phyloP scores from a whole-genome alignment of 1,140 invertebrate genomes.

The Pinna nobilis region DNA sequence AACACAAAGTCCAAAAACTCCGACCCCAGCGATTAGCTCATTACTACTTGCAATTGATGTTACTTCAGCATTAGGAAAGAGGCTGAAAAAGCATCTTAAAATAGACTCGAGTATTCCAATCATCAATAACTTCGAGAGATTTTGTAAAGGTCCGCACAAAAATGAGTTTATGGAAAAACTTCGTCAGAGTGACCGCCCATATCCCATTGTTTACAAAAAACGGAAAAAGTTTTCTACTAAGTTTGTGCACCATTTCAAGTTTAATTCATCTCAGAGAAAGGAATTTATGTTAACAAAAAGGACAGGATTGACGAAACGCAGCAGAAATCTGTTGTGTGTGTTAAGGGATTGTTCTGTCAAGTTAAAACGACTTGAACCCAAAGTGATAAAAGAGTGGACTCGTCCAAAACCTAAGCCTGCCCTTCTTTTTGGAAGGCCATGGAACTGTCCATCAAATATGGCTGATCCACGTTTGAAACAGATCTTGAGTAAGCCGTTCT shows the following conservation, averaged over 20 bases:
- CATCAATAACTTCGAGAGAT: slow-evolving; percentile 49
- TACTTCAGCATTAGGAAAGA: slow-evolving; percentile 55
- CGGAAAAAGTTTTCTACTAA: slow-evolving; percentile 40
- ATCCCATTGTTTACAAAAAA: slow-evolving; percentile 57
- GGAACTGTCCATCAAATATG: background rate
- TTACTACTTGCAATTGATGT: slow-evolving; percentile 56
- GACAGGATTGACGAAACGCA: slow-evolving; percentile 55
- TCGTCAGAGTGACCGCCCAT: slow-evolving; percentile 44
- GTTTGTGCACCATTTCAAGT: slow-evolving; percentile 57
- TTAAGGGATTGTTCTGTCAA: slow-evolving; percentile 48
- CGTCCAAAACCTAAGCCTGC: slow-evolving; percentile 19
- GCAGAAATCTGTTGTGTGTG: slow-evolving; percentile 39
- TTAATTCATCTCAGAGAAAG: slow-evolving; percentile 45
- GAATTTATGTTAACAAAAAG: slow-evolving; percentile 50
- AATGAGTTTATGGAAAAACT: slow-evolving; percentile 56
- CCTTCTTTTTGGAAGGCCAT: background rate
- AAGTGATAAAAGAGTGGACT: slow-evolving; percentile 52
- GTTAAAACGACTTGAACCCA: slow-evolving; percentile 44
- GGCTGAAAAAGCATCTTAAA: slow-evolving; percentile 59
- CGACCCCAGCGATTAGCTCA: slow-evolving; percentile 33
- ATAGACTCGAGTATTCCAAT: slow-evolving; percentile 47
- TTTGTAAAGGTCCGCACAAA: slow-evolving; percentile 49
- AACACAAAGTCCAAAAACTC: slow-evolving; percentile 22
- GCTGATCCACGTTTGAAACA: slow-evolving; percentile 27
- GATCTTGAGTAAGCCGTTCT: slow-evolving; percentile 26